phyloP scores from a whole-genome alignment of 2,113 vertebrate genomes.

The Dicrurus megarhynchus region DNA sequence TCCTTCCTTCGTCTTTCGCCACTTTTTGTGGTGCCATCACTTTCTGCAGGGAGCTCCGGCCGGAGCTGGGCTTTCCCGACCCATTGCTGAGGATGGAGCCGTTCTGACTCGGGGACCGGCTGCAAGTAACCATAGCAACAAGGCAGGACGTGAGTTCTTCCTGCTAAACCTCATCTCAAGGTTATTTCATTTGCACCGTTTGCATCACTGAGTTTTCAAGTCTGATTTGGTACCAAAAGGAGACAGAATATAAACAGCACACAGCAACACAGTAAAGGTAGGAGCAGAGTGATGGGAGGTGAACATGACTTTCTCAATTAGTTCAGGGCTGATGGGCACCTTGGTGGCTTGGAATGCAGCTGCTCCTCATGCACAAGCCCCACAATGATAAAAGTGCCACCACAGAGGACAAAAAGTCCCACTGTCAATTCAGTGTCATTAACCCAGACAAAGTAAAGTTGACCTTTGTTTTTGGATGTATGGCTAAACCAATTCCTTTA shows the following conservation, averaged over 20 bases:
- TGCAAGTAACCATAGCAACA: slow-evolving; percentile 98
- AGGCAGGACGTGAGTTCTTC: slow-evolving; percentile 79
- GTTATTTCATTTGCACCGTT: slow-evolving; percentile 58
- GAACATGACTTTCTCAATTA: neutral
- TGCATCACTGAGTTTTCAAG: slow-evolving; percentile 40
- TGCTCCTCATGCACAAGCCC: neutral
- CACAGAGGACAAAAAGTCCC: neutral
- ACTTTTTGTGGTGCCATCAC: slow-evolving; percentile 87
- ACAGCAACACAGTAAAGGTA: neutral
- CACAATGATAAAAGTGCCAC: neutral
- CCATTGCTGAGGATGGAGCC: slow-evolving; percentile 95
- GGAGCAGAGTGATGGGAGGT: neutral
- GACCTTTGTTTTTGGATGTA: neutral
- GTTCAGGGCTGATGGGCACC: neutral
- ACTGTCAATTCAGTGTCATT: neutral
- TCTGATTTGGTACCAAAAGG: slow-evolving; percentile 9
- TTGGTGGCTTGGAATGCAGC: neutral
- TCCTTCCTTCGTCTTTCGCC: slow-evolving; percentile 87
- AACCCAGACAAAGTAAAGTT: neutral
- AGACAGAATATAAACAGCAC: neutral
- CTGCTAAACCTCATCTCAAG: slow-evolving; percentile 70
- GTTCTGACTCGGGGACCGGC: slow-evolving; percentile 91
- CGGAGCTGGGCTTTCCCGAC: slow-evolving; percentile 88
- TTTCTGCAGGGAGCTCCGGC: slow-evolving; percentile 83
- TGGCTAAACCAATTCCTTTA: neutral